Conservation (phyloP, 2,797 vertebrate species). For the Brotula barbata region DNA sequence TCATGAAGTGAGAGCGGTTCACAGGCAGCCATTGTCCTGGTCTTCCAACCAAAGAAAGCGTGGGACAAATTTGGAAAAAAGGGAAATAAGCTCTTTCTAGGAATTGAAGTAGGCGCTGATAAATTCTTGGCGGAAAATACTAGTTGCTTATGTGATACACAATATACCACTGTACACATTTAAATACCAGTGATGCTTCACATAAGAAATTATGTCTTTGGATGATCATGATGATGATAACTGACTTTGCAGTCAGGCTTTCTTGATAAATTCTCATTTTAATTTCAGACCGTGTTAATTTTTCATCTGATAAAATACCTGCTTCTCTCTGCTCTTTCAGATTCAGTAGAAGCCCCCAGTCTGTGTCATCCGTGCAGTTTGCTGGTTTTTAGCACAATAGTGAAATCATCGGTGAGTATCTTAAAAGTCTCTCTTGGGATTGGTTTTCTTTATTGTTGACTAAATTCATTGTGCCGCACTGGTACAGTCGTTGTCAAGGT, state of each 20-base stretch:
- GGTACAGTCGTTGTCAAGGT: constrained; percentile 15
- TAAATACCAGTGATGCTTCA: no score
- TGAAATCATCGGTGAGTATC: constrained; percentile 46
- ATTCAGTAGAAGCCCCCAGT: constrained; percentile 3
- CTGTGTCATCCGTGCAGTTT: constrained; percentile 10
- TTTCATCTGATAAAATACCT: background rate
- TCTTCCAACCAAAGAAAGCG: no score
- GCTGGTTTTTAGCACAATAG: constrained; percentile 14
- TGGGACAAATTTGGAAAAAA: no score
- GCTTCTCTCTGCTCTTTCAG: constrained; percentile 46
- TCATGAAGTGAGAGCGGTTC: no score
- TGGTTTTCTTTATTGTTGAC: background rate
- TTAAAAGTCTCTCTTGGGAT: constrained; percentile 1
- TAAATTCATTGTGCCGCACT: constrained; percentile 1
- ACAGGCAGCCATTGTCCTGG: no score
- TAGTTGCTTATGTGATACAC: no score
- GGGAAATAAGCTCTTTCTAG: no score
- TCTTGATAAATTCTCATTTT: background rate
- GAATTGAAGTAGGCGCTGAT: no score
- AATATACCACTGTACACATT: no score
- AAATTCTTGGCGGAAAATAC: no score
- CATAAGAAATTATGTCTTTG: no score
- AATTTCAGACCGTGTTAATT: background rate
- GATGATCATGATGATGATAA: background rate
- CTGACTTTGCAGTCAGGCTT: background rate